Evolutionary conservation across 2,888 invertebrate species (phyloP), one percentile per base, ranked within the genome.

Genomic region (Teleiodes luculella): DNA sequence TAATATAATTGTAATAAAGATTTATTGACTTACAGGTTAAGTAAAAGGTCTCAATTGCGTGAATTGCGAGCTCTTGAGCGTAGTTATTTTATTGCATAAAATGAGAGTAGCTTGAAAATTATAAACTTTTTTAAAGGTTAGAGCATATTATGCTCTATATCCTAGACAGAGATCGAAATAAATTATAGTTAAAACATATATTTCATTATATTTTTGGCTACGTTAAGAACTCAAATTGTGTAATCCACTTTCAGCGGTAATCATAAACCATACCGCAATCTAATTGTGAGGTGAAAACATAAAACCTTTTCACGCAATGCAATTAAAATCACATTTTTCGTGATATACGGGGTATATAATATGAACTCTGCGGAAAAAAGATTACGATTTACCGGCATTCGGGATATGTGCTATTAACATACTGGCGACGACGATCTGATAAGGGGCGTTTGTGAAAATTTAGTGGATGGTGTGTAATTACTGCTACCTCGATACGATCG

Each of bases 401-500:
- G 64, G 77, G 72, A 82, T 82, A 80, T 80, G 79, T 72, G 80
- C 77, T 76, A 84, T 84, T 84, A 85, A 80, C 83, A 83, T 83
- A 82, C 82, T 74, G 71, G 65, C 69, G 70, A 66, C 74, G 70
- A 64, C 67, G 76, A 86, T 86, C 85, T 65, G 85, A 86, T 86
- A 85, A 77, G 65, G 62, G 66, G 67, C 62, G 78, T 81, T 83
- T 83, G 85, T 80, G 83, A 79, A 84, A 85, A 86, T 83, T 85
- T 84, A 78, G 82, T 83, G 79, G 76, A 81, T 75, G 76, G 78
- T 72, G 66, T 78, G 77, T 83, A 85, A 85, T 85, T 84, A 84
- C 80, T 67, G 73, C 63, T 58, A 52, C 53, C 55, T 54, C 65
- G 84, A 85, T 85, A 84, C 64, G 60, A 84, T 84, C 84, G 65